Evolutionary conservation across 2,888 invertebrate species (phyloP), one percentile per base, ranked within the genome.

Genomic region (Pristionchus mayeri): DNA sequence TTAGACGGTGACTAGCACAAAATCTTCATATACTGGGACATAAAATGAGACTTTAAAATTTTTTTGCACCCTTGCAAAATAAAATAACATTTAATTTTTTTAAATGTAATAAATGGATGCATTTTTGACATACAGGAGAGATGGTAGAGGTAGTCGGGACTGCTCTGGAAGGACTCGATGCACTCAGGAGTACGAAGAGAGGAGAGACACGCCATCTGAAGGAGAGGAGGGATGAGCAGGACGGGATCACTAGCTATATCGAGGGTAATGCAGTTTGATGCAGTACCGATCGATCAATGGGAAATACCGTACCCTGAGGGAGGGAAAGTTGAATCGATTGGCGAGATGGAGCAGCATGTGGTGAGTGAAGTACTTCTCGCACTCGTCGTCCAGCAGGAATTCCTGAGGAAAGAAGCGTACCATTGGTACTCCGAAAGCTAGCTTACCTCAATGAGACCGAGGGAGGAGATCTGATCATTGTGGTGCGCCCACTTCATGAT

Each of bases 281-380:
- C 57, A 34, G 13, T 30, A 63, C 27, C 16, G 13, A 34, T 34
- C 34, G 18, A 57, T 44, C 44, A 54, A 54, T 21, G 9, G n/a
- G 16, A 44, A 37, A 18, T 40, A 37, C 2, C 44, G 24, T 40
- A 71, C 71, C 24, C 71, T 71, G 9, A 71, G 71, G n/a, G 40
- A 40, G 40, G 71, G 71, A 40, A 71, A 71, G 71, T 71, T 71
- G 71, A 40, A 71, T n/a, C 71, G 71, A 71, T 71, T 44, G 40
- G 71, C 71, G 71, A 71, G 44, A 44, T 71, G 71, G 44, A 71
- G 71, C 16, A n/a, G 44, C 71, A 71, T 71, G 71, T 71, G 30
- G n/a, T 71, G 40, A 44, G 16, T 71, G 71, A 71, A 44, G 24
- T 71, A 71, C 40, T 71, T 44, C n/a, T 37, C 71, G 0, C 21